These are phyloP conservation scores for Propithecus deckenii DNA, from an alignment of 2,797 vertebrate species.

Conservation along the genomic window DNA sequence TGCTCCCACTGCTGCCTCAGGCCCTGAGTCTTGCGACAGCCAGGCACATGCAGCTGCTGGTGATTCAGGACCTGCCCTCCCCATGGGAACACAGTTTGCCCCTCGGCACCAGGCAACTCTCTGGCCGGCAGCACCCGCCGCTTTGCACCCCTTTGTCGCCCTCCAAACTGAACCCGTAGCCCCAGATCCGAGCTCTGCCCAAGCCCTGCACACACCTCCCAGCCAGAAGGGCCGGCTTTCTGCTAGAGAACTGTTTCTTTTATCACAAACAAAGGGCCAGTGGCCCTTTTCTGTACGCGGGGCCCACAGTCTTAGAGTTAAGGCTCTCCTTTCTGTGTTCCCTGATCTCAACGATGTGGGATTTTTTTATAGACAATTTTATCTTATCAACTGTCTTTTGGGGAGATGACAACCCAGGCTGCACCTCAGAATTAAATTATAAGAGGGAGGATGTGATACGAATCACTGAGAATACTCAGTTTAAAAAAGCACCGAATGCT, in stretches of 20 bases:
- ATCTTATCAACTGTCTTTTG: constrained; percentile 8
- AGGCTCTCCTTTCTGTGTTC: neutral
- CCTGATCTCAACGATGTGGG: neutral
- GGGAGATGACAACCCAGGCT: neutral
- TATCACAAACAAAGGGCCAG: neutral
- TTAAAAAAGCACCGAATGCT: neutral
- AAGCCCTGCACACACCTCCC: accelerated
- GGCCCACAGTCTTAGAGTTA: neutral
- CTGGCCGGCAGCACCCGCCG: accelerated
- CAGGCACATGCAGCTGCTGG: neutral
- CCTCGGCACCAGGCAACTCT: neutral
- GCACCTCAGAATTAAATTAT: neutral
- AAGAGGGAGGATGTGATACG: neutral
- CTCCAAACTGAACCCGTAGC: neutral
- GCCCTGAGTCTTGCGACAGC: neutral
- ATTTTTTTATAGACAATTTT: constrained; percentile 6
- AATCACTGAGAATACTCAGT: neutral
- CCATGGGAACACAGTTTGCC: too few species aligned
- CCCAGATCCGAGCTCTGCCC: neutral
- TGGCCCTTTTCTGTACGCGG: neutral
- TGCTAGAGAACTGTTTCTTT: neutral
- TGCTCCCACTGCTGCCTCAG: neutral
- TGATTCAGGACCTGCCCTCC: neutral
- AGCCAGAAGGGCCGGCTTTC: neutral
- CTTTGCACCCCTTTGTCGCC: too few species aligned